Evolutionary conservation across 1,140 invertebrate species (phyloP).

Genomic region (Adelges cooleyi): DNA sequence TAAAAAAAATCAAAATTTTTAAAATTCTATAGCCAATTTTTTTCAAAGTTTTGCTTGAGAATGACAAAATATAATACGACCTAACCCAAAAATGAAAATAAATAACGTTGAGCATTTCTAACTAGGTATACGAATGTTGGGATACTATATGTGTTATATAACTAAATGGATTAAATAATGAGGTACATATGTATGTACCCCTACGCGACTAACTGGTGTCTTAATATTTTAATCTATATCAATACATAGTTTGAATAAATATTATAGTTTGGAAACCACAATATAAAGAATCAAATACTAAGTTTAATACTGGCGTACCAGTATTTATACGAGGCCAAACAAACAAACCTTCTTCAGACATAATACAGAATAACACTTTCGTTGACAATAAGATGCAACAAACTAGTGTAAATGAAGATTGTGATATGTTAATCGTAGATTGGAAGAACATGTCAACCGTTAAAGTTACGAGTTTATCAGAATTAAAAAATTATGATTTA

Average conservation of each 20-base stretch:
- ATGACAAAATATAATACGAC: no score
- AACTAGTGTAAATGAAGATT: not conserved
- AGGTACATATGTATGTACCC: no score
- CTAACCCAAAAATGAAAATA: no score
- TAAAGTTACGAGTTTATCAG: not conserved
- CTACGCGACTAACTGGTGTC: no score
- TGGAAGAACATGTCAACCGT: constrained; percentile 10
- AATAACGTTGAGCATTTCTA: no score
- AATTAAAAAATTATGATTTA: constrained; percentile 9
- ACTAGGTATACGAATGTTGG: no score
- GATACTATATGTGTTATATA: no score
- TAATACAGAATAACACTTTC: not conserved
- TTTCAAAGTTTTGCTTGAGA: no score
- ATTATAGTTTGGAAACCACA: not conserved
- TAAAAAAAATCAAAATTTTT: no score
- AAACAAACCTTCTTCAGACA: not conserved
- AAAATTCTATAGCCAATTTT: no score
- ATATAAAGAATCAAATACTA: not conserved
- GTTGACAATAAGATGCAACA: not conserved
- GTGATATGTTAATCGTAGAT: constrained; percentile 11
- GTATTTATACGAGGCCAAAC: constrained; percentile 7
- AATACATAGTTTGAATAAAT: not conserved
- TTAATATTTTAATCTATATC: not conserved
- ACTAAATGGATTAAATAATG: no score
- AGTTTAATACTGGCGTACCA: not conserved